Conservation (phyloP, 2,797 vertebrate genomes). For the Malurus splendens region DNA sequence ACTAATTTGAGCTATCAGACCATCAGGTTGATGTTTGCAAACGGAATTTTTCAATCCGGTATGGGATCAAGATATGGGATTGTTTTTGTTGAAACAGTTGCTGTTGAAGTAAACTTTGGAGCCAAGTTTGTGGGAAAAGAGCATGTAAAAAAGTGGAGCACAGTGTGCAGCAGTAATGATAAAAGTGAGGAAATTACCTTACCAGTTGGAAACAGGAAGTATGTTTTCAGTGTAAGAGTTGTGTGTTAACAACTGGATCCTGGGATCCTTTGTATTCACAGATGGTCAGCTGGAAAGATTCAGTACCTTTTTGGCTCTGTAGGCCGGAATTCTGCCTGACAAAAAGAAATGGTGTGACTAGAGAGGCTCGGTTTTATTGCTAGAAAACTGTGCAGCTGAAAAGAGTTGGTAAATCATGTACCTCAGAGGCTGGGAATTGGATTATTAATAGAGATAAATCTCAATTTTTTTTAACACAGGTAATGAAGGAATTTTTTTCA, state of each 20-base stretch:
- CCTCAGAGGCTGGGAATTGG: neutral
- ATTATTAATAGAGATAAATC: neutral
- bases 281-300: conserved; percentile 19
- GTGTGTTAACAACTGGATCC: neutral
- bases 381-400: neutral
- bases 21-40: neutral
- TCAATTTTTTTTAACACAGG: neutral
- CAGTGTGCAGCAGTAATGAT: conserved; percentile 6
- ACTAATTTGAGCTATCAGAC: neutral
- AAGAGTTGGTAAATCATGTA: neutral
- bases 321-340: neutral
- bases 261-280: conserved; percentile 36
- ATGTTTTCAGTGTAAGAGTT: neutral
- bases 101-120: conserved; percentile 13
- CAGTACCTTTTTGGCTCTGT: conserved; percentile 7
- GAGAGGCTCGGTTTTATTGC: neutral
- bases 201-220: conserved; percentile 45
- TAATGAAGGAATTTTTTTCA: neutral
- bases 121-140: conserved; percentile 16
- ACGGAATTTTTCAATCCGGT: neutral
- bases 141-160: neutral
- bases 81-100: conserved; percentile 26
- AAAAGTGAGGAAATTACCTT: conserved; percentile 40
- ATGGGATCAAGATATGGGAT: neutral
- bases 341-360: neutral